phyloP scores from a whole-genome alignment of 2,888 invertebrate genomes.

The Caenorhabditis sp. region DNA sequence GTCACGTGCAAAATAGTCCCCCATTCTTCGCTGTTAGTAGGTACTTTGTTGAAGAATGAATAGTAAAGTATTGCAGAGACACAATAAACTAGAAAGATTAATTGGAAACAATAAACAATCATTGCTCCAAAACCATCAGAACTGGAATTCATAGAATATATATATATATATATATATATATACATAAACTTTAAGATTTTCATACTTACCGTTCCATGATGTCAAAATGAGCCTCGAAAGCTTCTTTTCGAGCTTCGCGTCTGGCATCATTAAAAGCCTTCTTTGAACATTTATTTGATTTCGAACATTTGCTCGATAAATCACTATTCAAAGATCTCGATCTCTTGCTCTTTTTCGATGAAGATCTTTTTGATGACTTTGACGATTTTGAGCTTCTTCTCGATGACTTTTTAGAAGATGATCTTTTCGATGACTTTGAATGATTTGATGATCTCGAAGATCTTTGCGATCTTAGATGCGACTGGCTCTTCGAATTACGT shows the following conservation, averaged over 20 bases:
- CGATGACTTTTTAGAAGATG: neutral
- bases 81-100: neutral
- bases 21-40: neutral
- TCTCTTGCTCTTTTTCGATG: conserved; percentile 2
- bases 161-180: no score
- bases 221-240: neutral
- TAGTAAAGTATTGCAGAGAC: neutral
- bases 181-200: neutral
- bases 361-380: neutral
- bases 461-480: no score
- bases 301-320: neutral
- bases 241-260: neutral
- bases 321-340: conserved; percentile 2
- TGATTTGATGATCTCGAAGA: neutral
- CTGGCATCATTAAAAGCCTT: neutral
- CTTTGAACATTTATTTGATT: neutral
- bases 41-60: neutral
- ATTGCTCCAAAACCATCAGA: neutral
- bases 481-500: neutral
- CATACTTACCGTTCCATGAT: neutral
- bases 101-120: neutral
- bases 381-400: neutral
- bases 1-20: neutral
- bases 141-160: neutral
- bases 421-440: neutral